Percentiles rank a stretch among this genome's conserved stretches.
These are phyloP conservation scores for Dendroctonus valens DNA, from an alignment of 1,140 invertebrate species.

Conservation along the genomic window DNA sequence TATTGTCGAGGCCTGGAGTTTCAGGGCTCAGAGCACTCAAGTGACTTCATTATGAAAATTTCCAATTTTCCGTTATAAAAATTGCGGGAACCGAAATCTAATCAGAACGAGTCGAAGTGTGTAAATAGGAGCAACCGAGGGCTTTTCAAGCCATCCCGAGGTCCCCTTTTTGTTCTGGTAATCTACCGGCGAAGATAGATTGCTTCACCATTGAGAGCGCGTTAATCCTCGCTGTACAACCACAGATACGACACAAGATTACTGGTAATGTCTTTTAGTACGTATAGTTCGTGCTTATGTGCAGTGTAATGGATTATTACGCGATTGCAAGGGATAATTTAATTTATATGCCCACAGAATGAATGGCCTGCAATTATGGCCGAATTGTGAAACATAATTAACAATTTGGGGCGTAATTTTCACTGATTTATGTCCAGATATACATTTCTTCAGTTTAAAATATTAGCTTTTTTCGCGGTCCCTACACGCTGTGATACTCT, in stretches of 20 bases:
- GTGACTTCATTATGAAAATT: too few relatives aligned
- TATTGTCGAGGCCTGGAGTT: too few relatives aligned
- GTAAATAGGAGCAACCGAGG: neutral
- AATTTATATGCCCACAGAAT: neutral
- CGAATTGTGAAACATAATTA: slow-evolving; percentile 5
- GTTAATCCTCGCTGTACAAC: slow-evolving; percentile 10
- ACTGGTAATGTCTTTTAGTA: slow-evolving; percentile 14
- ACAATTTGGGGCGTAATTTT: neutral
- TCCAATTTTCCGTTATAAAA: too few relatives aligned
- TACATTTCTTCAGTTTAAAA: too few relatives aligned
- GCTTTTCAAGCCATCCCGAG: slow-evolving; percentile 2
- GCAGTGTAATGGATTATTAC: slow-evolving; percentile 7
- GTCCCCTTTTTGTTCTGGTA: slow-evolving; percentile 10
- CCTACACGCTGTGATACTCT: too few relatives aligned
- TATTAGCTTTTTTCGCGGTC: too few relatives aligned
- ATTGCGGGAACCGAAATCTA: neutral
- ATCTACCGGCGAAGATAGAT: slow-evolving; percentile 14
- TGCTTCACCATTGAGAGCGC: slow-evolving; percentile 10
- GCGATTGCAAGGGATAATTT: neutral
- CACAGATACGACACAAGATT: slow-evolving; percentile 14
- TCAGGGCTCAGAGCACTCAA: too few relatives aligned
- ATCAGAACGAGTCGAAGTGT: neutral
- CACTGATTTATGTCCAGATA: too few relatives aligned
- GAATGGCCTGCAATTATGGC: slow-evolving; percentile 3
- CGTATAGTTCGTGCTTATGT: slow-evolving; percentile 9